Conservation (phyloP, 1,140 invertebrate genomes). For the Leptonema lineaticorne region DNA sequence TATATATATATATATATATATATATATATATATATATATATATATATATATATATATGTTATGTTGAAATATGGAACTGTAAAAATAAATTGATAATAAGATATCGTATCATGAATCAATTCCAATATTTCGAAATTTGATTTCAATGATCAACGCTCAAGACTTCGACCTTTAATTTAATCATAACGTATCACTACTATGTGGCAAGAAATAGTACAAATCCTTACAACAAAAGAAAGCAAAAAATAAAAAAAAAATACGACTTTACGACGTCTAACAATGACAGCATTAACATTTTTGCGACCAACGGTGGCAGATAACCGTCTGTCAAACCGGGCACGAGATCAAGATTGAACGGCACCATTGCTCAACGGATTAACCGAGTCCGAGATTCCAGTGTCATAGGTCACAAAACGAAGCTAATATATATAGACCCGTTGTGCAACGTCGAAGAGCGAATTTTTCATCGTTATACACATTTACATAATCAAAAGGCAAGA, state of each 20-base stretch:
- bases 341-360: conserved; percentile 37
- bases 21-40: too few relatives aligned
- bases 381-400: conserved; percentile 16
- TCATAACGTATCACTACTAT: too few relatives aligned
- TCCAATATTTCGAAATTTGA: too few relatives aligned
- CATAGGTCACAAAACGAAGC: conserved; percentile 31
- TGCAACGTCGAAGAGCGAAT: neutral
- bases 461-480: neutral
- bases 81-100: too few relatives aligned
- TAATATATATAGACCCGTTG: conserved; percentile 7
- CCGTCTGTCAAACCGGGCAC: conserved; percentile 25
- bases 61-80: too few relatives aligned
- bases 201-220: too few relatives aligned
- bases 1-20: too few relatives aligned
- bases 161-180: too few relatives aligned
- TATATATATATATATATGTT: too few relatives aligned
- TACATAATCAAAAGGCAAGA: neutral
- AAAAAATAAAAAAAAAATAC: neutral
- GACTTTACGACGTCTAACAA: neutral
- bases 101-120: too few relatives aligned
- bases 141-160: too few relatives aligned
- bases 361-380: conserved; percentile 34
- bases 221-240: too few relatives aligned
- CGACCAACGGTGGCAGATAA: conserved; percentile 25
- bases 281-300: conserved; percentile 12